A percentile compares a stretch with the other conserved stretches of the same genome.
Evolutionary conservation across 2,797 vertebrate species (phyloP).

Genomic region (Cygnus olor): DNA sequence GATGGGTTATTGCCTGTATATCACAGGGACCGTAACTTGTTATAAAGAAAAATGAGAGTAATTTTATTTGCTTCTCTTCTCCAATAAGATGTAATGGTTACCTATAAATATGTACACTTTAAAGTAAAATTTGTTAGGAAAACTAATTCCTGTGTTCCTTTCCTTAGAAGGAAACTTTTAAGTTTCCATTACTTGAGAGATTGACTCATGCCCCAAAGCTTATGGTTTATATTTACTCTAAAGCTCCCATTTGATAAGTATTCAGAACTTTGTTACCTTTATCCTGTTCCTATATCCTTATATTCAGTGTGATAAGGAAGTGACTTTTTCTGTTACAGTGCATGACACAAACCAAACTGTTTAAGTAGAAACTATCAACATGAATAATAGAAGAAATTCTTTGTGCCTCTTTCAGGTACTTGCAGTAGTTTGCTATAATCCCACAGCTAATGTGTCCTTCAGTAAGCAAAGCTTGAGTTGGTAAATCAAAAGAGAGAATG

Average conservation of each 20-base stretch:
- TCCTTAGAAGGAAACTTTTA: neutral
- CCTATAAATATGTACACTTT: neutral
- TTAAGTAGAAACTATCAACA: neutral
- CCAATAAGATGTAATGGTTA: neutral
- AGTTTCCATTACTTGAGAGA: neutral
- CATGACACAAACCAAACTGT: neutral
- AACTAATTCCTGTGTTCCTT: neutral
- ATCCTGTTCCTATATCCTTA: neutral
- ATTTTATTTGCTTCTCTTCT: neutral
- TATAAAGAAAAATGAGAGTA: neutral
- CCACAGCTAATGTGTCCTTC: neutral
- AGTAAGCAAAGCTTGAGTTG: neutral
- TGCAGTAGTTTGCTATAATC: neutral
- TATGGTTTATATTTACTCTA: neutral
- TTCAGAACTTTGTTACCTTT: neutral
- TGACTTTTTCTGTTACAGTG: neutral
- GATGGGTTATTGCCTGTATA: neutral
- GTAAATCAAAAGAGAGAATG: neutral
- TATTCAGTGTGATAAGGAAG: neutral
- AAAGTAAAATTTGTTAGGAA: neutral
- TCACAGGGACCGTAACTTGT: neutral
- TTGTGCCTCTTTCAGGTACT: neutral
- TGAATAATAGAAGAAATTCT: neutral
- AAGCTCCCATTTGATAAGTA: neutral
- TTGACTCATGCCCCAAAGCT: neutral